These are phyloP conservation scores for Temnothorax unifasciatus DNA, from an alignment of 2,888 invertebrate species.

Conservation along the genomic window DNA sequence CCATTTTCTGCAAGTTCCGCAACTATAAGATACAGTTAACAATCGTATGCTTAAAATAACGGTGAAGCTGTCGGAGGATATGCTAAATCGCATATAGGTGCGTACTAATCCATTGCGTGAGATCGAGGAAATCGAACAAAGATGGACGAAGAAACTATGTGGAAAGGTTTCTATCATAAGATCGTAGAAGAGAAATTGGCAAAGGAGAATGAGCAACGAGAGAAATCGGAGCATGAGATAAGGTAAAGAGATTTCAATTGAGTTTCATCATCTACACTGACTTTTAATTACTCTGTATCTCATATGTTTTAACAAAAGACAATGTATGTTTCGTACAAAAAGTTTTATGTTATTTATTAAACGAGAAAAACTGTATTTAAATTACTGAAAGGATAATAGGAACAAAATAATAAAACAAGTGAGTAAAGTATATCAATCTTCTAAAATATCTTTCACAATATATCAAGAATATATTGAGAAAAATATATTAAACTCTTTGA, in stretches of 20 bases:
- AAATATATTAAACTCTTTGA: not conserved
- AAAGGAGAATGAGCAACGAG: constrained; percentile 88
- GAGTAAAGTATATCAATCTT: not conserved
- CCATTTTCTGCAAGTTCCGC: not conserved
- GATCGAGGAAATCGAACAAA: constrained; percentile 43
- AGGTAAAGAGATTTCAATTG: constrained; percentile 86
- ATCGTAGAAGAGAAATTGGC: constrained; percentile 88
- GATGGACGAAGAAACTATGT: constrained; percentile 92
- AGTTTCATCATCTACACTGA: not conserved
- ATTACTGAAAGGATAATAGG: not conserved
- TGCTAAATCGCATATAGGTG: not conserved
- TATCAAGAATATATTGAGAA: not conserved
- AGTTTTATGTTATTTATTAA: not conserved
- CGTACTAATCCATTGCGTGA: not conserved
- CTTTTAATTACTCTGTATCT: not conserved
- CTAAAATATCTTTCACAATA: not conserved
- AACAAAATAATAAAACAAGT: not conserved
- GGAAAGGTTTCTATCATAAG: constrained; percentile 90
- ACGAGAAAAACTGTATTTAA: not conserved
- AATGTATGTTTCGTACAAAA: not conserved
- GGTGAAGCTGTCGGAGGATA: not conserved
- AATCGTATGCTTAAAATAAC: constrained; percentile 7
- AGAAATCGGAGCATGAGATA: constrained; percentile 90
- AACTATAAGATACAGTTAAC: not conserved
- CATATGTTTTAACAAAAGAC: not conserved